Conservation (phyloP, 1,140 invertebrate species). For the Pseudachorutes palmiensis region DNA sequence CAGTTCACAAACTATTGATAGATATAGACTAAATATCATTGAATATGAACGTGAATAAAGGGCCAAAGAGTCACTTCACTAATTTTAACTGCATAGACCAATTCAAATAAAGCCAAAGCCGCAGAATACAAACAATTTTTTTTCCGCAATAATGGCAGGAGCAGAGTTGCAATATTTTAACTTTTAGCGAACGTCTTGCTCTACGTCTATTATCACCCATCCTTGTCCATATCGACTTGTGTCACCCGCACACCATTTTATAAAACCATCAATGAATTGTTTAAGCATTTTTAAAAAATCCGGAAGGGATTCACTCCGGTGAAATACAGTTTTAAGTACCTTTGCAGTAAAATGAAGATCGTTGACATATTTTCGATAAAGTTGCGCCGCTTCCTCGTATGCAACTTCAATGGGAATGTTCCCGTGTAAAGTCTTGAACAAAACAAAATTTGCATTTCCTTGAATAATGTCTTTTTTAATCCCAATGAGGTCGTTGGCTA, state of each 20-base stretch:
- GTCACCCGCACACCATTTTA: neutral
- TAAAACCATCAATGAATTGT: neutral
- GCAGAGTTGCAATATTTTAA: too few relatives aligned
- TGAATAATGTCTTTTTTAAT: neutral
- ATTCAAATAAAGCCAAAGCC: too few relatives aligned
- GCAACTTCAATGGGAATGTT: neutral
- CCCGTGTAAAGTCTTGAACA: neutral
- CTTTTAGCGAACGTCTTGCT: too few relatives aligned
- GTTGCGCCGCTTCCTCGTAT: neutral
- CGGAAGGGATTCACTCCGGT: neutral
- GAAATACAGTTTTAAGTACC: neutral
- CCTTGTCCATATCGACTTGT: neutral
- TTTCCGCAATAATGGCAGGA: too few relatives aligned
- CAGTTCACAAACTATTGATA: too few relatives aligned
- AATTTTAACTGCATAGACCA: too few relatives aligned
- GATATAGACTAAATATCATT: too few relatives aligned
- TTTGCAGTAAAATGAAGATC: neutral
- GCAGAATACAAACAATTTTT: too few relatives aligned
- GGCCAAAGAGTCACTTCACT: too few relatives aligned
- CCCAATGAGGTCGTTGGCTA: slow-evolving; percentile 4
- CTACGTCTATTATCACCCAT: neutral
- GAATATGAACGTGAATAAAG: too few relatives aligned
- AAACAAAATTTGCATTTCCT: neutral
- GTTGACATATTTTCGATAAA: neutral
- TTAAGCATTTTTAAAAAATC: neutral